Percentiles rank a stretch among this genome's conserved stretches.
Evolutionary conservation across 2,888 invertebrate species (phyloP).

Genomic region (Hypsopygia costalis): DNA sequence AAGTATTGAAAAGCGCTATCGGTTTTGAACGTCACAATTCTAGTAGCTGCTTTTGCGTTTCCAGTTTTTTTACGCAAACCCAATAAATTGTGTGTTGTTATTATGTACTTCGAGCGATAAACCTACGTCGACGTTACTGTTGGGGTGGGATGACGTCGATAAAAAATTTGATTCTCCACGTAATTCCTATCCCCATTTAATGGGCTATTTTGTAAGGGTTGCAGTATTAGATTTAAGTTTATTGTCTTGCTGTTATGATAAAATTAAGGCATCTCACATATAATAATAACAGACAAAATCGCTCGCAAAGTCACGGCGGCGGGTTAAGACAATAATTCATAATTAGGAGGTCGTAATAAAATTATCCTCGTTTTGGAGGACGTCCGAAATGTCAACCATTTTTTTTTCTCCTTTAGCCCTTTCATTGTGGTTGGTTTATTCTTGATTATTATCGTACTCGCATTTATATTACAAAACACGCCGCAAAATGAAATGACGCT

Average conservation of each 20-base stretch:
- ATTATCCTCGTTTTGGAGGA: constrained; percentile 4
- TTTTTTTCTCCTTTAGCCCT: constrained; percentile 4
- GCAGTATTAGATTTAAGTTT: neutral
- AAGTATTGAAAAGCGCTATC: too few species aligned
- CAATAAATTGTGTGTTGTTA: constrained; percentile 40
- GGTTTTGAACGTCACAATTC: too few species aligned
- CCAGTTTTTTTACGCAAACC: constrained; percentile 30
- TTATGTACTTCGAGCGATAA: constrained; percentile 38
- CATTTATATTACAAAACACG: constrained; percentile 1
- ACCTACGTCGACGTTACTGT: constrained; percentile 27
- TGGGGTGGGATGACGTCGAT: constrained; percentile 30
- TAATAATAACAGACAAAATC: neutral
- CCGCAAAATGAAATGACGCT: neutral
- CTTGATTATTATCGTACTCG: constrained; percentile 4
- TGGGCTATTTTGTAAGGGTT: constrained; percentile 29
- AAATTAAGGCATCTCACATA: neutral
- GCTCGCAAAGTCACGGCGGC: too few species aligned
- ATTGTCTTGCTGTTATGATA: neutral
- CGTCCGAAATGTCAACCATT: constrained; percentile 1
- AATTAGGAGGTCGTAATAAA: constrained; percentile 1
- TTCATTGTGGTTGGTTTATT: neutral
- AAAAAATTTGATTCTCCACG: constrained; percentile 40
- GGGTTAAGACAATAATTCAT: constrained; percentile 16
- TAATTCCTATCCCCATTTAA: constrained; percentile 42
- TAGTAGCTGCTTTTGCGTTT: constrained; percentile 27